These are phyloP conservation scores for Argyrosomus japonicus DNA, from an alignment of 2,113 vertebrate genomes.

Conservation along the genomic window DNA sequence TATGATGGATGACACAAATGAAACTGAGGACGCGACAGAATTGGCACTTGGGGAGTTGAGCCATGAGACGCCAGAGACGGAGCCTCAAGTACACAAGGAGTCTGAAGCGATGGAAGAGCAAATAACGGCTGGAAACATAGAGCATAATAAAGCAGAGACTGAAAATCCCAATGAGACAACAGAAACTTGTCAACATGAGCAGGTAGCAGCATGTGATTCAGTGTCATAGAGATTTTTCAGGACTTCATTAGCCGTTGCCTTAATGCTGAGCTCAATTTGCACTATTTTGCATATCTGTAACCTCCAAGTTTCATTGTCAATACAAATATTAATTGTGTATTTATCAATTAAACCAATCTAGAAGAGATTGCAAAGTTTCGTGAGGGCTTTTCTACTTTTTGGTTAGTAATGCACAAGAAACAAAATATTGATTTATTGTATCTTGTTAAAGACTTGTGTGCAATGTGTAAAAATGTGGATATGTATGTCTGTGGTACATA, in stretches of 20 bases:
- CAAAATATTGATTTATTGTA: neutral
- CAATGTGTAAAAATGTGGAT: neutral
- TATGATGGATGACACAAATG: neutral
- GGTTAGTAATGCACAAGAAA: neutral
- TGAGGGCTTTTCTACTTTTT: neutral
- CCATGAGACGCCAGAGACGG: conserved; percentile 6
- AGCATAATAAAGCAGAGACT: neutral
- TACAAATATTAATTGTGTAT: conserved; percentile 18
- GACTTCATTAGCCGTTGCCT: conserved; percentile 13
- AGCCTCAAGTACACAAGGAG: neutral
- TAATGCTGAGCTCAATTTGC: conserved; percentile 46
- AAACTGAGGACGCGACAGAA: neutral
- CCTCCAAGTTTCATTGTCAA: neutral
- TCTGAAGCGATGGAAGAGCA: conserved; percentile 9
- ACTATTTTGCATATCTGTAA: conserved; percentile 18
- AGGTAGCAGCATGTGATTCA: neutral
- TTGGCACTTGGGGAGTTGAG: neutral
- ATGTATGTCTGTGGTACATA: neutral
- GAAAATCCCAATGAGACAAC: neutral
- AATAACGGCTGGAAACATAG: neutral
- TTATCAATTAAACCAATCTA: conserved; percentile 10
- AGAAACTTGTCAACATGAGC: neutral
- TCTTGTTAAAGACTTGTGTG: neutral
- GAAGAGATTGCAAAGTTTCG: neutral
- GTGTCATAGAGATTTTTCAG: conserved; percentile 7